Base-by-base conservation (phyloP, 2,888 invertebrate species). In the Baronia brevicornis region DNA sequence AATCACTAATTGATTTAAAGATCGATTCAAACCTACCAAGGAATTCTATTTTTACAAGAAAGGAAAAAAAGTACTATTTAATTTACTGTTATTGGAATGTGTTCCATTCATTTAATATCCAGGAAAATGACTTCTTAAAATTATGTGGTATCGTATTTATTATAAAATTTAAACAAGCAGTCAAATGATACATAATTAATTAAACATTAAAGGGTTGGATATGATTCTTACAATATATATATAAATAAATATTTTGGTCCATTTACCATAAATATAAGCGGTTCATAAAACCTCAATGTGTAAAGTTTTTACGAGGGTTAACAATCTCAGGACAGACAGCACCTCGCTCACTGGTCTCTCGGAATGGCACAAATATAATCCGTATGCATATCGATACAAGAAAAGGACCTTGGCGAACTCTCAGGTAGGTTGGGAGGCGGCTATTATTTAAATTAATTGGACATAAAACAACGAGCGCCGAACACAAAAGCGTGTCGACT, bases 401-500 rank as follows among this genome's bases (percentile, higher is more conserved):
- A 37, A 28, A 39, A 36, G 32, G 33, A 28, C 14, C 19, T 7
- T 7, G 28, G 19, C 23, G 27, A 38, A 28, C 55, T 56, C 59
- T 54, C 72, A 77, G 74, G 75, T 73, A 75, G 70, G 68, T 63
- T 61, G 67, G 60, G 60, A 65, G 66, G 68, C 62, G 55, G 74
- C 77, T 71, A 75, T 79, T 77, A 79, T 79, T 79, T 77, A 79
- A 79, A 78, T 79, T 77, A 78, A 79, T 79, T 79, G 77, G 73
- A 74, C 70, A 68, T 73, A 70, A 74, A 78, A 75, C 71, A 71
- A 70, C 62, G 60, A 67, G 54, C 56, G 56, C 53, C 54, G 59
- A 54, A 64, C 59, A 62, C 57, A 60, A 59, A 54, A 69, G 61
- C 68, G 65, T 71, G 69, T 71, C 70, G 69, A 54, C 55, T 63